A percentile compares a stretch with the other conserved stretches of the same genome.
Conservation (phyloP, 2,888 invertebrate genomes). For the Chromoteleia sp. region DNA sequence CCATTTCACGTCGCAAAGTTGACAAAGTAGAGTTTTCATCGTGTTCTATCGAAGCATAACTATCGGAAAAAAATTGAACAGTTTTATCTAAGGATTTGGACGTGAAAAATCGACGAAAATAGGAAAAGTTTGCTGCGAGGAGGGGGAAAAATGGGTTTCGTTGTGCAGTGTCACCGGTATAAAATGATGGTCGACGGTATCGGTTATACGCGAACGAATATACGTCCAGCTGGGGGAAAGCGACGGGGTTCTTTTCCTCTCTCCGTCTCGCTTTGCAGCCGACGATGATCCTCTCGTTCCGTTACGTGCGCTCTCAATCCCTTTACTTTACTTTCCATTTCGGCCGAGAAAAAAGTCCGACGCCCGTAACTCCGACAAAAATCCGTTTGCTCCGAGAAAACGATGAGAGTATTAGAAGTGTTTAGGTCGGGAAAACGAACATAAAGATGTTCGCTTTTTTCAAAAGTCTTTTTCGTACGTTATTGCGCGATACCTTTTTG, state of each 20-base stretch:
- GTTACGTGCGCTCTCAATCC: conserved; percentile 53
- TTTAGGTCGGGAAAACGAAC: conserved; percentile 18
- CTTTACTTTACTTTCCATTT: conserved; percentile 67
- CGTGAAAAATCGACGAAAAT: conserved; percentile 32
- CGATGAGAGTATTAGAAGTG: conserved; percentile 48
- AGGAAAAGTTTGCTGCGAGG: conserved; percentile 17
- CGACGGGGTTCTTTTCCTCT: conserved; percentile 50
- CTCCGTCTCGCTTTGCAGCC: conserved; percentile 37
- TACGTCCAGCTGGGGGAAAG: conserved; percentile 49
- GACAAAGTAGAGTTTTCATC: background rate
- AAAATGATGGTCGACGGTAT: conserved; percentile 52
- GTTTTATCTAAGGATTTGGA: conserved; percentile 11
- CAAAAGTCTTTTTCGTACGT: background rate
- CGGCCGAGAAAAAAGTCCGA: conserved; percentile 51
- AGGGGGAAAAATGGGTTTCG: conserved; percentile 42
- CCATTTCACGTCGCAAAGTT: background rate
- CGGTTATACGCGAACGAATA: conserved; percentile 54
- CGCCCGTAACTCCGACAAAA: conserved; percentile 44
- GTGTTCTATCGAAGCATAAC: background rate
- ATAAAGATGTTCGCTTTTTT: conserved; percentile 30
- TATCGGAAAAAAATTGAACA: background rate
- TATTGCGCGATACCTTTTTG: too few relatives aligned
- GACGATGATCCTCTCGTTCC: conserved; percentile 55
- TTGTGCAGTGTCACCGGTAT: conserved; percentile 34
- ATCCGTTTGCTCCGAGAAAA: conserved; percentile 46